These are phyloP conservation scores for Zonotrichia albicollis DNA, from an alignment of 2,797 vertebrate species.

Conservation along the genomic window DNA sequence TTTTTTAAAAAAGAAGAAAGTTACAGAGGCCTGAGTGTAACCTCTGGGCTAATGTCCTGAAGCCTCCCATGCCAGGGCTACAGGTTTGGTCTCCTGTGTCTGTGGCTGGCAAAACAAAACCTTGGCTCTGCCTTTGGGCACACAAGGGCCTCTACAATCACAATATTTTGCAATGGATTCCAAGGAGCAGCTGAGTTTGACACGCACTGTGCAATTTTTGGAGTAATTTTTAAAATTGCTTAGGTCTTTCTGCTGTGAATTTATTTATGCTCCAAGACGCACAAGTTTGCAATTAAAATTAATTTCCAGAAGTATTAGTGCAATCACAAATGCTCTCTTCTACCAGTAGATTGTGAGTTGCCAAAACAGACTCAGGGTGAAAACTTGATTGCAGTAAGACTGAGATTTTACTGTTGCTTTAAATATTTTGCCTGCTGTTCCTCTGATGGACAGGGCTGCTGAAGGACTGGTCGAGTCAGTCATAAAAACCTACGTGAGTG, in stretches of 20 bases:
- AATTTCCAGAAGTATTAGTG: background rate
- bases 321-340: background rate
- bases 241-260: constrained; percentile 1
- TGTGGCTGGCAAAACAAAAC: background rate
- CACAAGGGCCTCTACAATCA: background rate
- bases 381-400: constrained; percentile 5
- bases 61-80: background rate
- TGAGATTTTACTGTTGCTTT: constrained; percentile 37
- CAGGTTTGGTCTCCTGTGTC: background rate
- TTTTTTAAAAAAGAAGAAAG: background rate
- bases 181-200: background rate
- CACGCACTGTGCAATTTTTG: background rate
- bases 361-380: background rate
- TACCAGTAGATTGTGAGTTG: background rate
- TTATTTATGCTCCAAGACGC: background rate
- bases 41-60: background rate
- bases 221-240: background rate
- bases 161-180: background rate
- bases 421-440: constrained; percentile 58
- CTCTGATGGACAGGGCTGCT: constrained; percentile 53
- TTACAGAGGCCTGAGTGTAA: background rate
- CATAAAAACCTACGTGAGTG: constrained; percentile 55
- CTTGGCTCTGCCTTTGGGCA: background rate
- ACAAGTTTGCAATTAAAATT: background rate
- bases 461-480: constrained; percentile 56